These are phyloP conservation scores for Drosophila pruinosa DNA, from an alignment of 1,140 invertebrate genomes.

Conservation along the genomic window DNA sequence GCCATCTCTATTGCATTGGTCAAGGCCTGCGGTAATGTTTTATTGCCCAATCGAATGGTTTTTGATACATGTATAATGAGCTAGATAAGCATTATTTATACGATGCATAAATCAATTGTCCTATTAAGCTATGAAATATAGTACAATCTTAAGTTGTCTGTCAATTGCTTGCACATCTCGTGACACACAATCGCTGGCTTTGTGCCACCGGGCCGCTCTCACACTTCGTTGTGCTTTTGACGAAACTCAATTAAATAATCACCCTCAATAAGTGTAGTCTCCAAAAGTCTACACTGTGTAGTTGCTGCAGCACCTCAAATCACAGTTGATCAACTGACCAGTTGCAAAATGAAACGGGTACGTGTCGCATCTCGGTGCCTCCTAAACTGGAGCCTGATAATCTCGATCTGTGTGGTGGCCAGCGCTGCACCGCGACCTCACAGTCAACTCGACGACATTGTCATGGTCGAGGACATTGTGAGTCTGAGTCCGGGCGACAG, in stretches of 20 bases:
- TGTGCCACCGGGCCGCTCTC: not conserved
- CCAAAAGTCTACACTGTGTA: constrained; percentile 1
- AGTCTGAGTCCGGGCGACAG: constrained; percentile 5
- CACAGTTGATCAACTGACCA: not conserved
- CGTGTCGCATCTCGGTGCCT: constrained; percentile 4
- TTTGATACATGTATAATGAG: constrained; percentile 12
- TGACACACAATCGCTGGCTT: not conserved
- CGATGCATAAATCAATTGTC: constrained; percentile 24
- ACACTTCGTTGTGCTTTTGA: not conserved
- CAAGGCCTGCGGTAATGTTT: constrained; percentile 27
- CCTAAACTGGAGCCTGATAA: not conserved
- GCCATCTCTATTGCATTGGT: constrained; percentile 34
- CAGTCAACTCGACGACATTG: not conserved
- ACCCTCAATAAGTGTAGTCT: constrained; percentile 26
- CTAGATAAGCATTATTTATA: constrained; percentile 51
- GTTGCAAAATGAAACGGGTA: constrained; percentile 28
- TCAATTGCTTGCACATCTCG: constrained; percentile 20
- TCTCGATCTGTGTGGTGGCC: not conserved
- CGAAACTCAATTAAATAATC: constrained; percentile 73
- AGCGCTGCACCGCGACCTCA: not conserved
- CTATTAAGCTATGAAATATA: constrained; percentile 6
- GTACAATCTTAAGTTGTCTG: not conserved
- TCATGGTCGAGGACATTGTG: constrained; percentile 34
- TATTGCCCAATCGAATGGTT: constrained; percentile 51
- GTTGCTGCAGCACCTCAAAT: not conserved